Base-by-base conservation (phyloP, 2,888 invertebrate genomes). In the Folsomia candida region DNA sequence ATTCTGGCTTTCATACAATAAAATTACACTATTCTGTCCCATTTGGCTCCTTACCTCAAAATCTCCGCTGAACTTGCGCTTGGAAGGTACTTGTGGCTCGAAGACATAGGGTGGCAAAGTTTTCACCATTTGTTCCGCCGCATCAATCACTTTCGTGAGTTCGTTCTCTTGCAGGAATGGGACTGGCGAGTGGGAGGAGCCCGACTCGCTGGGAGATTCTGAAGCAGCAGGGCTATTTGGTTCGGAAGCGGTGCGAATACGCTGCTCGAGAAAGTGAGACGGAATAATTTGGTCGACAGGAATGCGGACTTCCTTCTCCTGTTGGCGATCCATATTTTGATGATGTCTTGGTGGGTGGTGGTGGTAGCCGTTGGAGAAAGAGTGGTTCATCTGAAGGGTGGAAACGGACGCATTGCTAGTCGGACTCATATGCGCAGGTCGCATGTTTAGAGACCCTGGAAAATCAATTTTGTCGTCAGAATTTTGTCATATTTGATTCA, bases 131-230 rank as follows among this genome's bases (percentile, higher is more conserved):
- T 73, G 74, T 24, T 74, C 69, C 29, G 79, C 78, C 47, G 78
- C 71, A 3, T 79, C 77, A 51, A 72, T 66, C 27, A 79, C 67
- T 68, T 77, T 78, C 65, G 75, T 69, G 60, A 79, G 58, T 73
- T 79, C 79, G 61, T 70, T 62, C 24, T 79, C 79, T 64, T 79
- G 79, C 11, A 79, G 76, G 26, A 76, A 74, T 24, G 79, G 77
- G 18, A 76, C 60, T 11, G 79, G 79, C 4, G 78, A 78, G 37
- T 77, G 47, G n/a, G 79, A 76, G 57, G 73, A 71, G 62, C 76
- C 75, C 27, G 75, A 75, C 37, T 77, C 77, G 1, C 74, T 68
- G 51, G 77, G 78, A 59, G 77, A 77, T 26, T 77, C 76, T 9
- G 71, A 72, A 9, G 70, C 63, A 14, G 57, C 72, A 3, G 77